Evolutionary conservation across 37 sponge, comb jelly and placozoan species (phyloP).

Genomic region (Tethya wilhelma): DNA sequence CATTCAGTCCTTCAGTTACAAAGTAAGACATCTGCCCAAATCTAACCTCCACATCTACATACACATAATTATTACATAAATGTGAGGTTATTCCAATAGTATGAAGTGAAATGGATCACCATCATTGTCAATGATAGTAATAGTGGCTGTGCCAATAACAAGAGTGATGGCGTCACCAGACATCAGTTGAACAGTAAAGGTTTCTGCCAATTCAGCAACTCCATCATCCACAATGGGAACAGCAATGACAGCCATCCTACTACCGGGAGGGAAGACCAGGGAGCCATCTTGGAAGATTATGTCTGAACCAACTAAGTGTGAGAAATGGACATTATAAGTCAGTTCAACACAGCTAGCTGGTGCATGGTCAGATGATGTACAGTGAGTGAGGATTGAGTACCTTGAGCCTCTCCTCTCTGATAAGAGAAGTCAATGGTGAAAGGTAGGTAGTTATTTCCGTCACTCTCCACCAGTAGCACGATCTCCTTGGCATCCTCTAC

Average conservation of each 20-base stretch:
- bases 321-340: too few species aligned
- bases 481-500: not conserved
- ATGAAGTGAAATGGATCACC: not conserved
- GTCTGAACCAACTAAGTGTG: too few species aligned
- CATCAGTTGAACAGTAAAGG: too few species aligned
- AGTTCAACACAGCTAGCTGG: too few species aligned
- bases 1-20: not conserved
- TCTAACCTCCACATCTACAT: not conserved
- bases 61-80: too few species aligned
- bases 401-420: not conserved
- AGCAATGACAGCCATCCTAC: not conserved
- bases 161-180: too few species aligned
- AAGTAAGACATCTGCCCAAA: not conserved
- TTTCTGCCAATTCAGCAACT: slow-evolving; percentile 9
- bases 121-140: slow-evolving; percentile 1
- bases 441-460: not conserved
- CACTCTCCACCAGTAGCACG: not conserved
- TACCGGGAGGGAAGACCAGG: not conserved
- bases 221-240: slow-evolving; percentile 24
- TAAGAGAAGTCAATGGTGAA: not conserved
- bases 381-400: too few species aligned
- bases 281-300: too few species aligned
- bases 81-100: too few species aligned
- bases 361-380: too few species aligned
- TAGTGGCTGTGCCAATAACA: not conserved